These are phyloP conservation scores for Liodrosophila aerea DNA, from an alignment of 2,888 invertebrate genomes.

Conservation along the genomic window DNA sequence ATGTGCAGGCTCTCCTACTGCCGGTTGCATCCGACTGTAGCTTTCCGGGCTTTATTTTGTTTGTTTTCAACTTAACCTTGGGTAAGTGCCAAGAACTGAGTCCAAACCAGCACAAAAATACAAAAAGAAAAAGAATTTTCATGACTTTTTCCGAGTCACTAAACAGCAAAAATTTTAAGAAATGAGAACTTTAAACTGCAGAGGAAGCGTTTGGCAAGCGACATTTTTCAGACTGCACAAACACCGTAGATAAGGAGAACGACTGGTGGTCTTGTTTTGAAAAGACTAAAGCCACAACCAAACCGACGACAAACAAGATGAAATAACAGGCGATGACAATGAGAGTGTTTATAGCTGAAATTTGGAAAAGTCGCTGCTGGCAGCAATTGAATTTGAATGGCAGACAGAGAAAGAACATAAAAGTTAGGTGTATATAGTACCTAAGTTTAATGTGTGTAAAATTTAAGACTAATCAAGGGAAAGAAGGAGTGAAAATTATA, in stretches of 20 bases:
- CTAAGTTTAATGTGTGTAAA: constrained; percentile 54
- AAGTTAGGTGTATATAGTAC: too few species aligned
- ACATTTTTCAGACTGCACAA: constrained; percentile 23
- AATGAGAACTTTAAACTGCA: not conserved
- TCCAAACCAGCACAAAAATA: constrained; percentile 7
- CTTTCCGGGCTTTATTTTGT: too few species aligned
- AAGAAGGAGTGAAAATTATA: not conserved
- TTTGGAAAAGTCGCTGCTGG: constrained; percentile 7
- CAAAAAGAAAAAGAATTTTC: constrained; percentile 6
- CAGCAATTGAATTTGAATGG: constrained; percentile 20
- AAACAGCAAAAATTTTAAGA: constrained; percentile 25
- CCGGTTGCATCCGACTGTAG: too few species aligned
- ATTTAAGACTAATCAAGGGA: constrained; percentile 6
- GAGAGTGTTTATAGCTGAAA: constrained; percentile 38
- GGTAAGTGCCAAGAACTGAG: constrained; percentile 55
- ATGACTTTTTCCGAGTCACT: constrained; percentile 52
- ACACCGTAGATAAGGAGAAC: constrained; percentile 30
- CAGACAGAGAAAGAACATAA: constrained; percentile 2
- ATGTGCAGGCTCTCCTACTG: too few species aligned
- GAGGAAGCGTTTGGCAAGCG: constrained; percentile 12
- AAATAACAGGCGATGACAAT: constrained; percentile 8
- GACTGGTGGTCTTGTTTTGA: constrained; percentile 6
- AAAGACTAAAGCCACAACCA: not conserved
- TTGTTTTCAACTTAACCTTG: constrained; percentile 51
- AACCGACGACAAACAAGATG: constrained; percentile 28